These are phyloP conservation scores for Hippopotamyrus pictus DNA, from an alignment of 2,797 vertebrate species.

Conservation along the genomic window DNA sequence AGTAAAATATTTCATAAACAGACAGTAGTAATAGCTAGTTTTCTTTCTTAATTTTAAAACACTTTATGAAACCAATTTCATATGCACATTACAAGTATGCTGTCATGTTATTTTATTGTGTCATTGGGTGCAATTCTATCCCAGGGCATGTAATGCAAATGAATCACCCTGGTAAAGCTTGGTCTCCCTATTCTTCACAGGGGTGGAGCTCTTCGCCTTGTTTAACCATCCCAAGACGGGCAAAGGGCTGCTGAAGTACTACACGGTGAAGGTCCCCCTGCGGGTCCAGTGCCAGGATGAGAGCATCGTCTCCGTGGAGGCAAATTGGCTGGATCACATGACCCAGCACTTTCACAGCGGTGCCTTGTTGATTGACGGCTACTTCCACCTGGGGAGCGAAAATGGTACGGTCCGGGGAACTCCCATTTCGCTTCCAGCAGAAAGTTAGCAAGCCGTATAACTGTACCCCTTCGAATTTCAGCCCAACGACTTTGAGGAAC, in stretches of 20 bases:
- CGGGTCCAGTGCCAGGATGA: slow-evolving; percentile 74
- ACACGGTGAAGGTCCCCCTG: slow-evolving; percentile 86
- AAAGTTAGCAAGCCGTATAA: neutral
- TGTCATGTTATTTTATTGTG: neutral
- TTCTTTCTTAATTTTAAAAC: neutral
- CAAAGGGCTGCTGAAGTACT: slow-evolving; percentile 76
- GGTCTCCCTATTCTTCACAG: slow-evolving; percentile 42
- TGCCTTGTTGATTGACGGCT: slow-evolving; percentile 80
- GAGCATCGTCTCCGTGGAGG: slow-evolving; percentile 75
- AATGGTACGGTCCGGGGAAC: slow-evolving; percentile 61
- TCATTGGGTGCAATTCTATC: neutral
- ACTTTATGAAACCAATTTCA: neutral
- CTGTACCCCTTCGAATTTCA: neutral
- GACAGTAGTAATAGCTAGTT: neutral
- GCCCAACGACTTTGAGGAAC: neutral
- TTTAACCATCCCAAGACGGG: slow-evolving; percentile 79
- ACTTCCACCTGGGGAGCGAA: slow-evolving; percentile 78
- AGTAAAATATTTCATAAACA: neutral
- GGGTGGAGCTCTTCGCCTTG: slow-evolving; percentile 75
- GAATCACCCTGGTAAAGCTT: neutral
- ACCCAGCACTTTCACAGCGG: slow-evolving; percentile 95
- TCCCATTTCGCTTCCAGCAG: neutral
- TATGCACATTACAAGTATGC: neutral
- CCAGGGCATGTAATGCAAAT: neutral
- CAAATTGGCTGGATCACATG: slow-evolving; percentile 97